Percentiles rank a stretch among this genome's conserved stretches.
Conservation (phyloP, 1,140 invertebrate species). For the Lepidostoma basale region DNA sequence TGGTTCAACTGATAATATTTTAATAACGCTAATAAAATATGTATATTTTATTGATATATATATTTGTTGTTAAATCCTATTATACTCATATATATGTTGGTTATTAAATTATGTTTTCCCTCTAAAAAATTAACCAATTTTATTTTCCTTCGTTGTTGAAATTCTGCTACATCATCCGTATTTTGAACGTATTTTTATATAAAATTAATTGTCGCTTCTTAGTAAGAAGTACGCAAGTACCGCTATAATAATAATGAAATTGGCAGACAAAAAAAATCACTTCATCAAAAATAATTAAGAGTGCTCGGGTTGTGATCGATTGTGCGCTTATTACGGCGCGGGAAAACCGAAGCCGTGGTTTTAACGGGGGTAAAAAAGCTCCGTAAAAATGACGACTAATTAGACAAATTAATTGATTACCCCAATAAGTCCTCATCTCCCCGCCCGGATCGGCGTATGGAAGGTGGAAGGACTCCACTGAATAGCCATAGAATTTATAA, state of each 20-base stretch:
- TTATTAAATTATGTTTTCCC: too few relatives aligned
- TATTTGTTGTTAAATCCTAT: too few relatives aligned
- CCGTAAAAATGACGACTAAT: slow-evolving; percentile 28
- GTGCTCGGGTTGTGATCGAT: slow-evolving; percentile 18
- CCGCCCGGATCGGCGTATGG: slow-evolving; percentile 18
- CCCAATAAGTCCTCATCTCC: slow-evolving; percentile 27
- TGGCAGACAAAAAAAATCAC: background rate
- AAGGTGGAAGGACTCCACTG: slow-evolving; percentile 34
- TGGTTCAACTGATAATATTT: too few relatives aligned
- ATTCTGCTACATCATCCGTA: too few relatives aligned
- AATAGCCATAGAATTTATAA: slow-evolving; percentile 48
- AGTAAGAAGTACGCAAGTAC: background rate
- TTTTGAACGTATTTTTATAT: too few relatives aligned
- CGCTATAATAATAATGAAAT: background rate
- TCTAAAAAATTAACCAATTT: too few relatives aligned
- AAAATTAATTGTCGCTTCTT: background rate
- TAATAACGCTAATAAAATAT: too few relatives aligned
- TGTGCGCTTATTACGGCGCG: slow-evolving; percentile 14
- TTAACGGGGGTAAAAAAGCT: background rate
- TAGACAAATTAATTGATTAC: slow-evolving; percentile 32
- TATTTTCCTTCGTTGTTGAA: too few relatives aligned
- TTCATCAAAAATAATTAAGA: slow-evolving; percentile 26
- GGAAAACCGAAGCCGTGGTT: slow-evolving; percentile 2
- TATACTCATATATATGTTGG: too few relatives aligned
- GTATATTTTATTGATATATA: too few relatives aligned